A percentile compares a stretch with the other conserved stretches of the same genome.
These are phyloP conservation scores for Rhodeus uyekii DNA, from an alignment of 2,797 vertebrate species.

Conservation along the genomic window DNA sequence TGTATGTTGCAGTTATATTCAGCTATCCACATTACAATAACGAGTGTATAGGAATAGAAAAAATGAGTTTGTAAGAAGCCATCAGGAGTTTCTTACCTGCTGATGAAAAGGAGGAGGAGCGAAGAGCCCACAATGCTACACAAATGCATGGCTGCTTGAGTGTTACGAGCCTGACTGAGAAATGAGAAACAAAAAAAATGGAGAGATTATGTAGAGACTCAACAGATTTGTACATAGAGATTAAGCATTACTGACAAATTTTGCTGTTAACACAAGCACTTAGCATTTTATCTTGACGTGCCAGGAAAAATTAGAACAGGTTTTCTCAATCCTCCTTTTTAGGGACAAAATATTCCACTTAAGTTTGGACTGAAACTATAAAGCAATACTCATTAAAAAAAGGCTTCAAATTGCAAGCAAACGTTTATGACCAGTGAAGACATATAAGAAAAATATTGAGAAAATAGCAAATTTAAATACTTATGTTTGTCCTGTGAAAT, in stretches of 20 bases:
- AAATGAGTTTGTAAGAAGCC: not conserved
- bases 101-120: constrained; percentile 55
- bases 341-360: not conserved
- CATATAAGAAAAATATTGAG: not conserved
- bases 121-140: constrained; percentile 47
- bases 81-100: constrained; percentile 51
- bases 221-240: constrained; percentile 39
- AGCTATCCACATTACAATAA: not conserved
- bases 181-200: constrained; percentile 33
- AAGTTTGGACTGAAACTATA: not conserved
- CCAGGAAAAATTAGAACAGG: constrained; percentile 23
- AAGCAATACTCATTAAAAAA: not conserved
- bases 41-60: not conserved
- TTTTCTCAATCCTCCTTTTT: not conserved
- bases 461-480: not conserved
- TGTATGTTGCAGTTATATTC: not conserved
- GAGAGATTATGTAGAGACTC: constrained; percentile 28
- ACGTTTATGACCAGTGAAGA: not conserved
- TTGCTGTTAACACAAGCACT: not conserved
- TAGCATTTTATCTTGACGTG: constrained; percentile 8
- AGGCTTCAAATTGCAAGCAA: not conserved
- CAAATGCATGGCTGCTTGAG: constrained; percentile 54
- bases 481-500: not conserved
- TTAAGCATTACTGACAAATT: constrained; percentile 27
- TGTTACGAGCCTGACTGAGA: constrained; percentile 37